Percentiles rank a stretch among this genome's conserved stretches.
Evolutionary conservation across 1,140 invertebrate species (phyloP).

Genomic region (Lasaia peninsularis): DNA sequence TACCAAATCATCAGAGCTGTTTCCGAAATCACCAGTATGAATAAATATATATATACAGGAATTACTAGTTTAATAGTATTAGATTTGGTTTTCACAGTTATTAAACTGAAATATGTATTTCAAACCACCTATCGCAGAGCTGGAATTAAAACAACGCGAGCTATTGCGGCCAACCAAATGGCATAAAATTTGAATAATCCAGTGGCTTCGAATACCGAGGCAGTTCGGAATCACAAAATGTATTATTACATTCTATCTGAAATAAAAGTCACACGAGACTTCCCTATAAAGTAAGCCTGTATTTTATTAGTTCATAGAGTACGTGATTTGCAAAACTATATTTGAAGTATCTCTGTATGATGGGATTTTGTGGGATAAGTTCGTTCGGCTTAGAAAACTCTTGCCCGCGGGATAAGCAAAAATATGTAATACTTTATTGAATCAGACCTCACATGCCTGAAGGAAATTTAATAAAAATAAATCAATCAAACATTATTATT

Average conservation of each 20-base stretch:
- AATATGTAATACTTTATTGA: too few relatives aligned
- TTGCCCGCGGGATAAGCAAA: too few relatives aligned
- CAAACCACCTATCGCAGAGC: background rate
- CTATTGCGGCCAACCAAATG: background rate
- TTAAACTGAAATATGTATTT: background rate
- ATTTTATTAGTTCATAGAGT: background rate
- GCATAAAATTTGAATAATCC: constrained; percentile 9
- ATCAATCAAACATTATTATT: too few relatives aligned
- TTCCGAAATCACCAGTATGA: too few relatives aligned
- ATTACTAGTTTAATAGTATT: too few relatives aligned
- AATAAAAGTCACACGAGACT: background rate
- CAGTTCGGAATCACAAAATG: background rate
- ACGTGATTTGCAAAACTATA: background rate
- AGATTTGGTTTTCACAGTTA: background rate
- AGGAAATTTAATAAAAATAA: too few relatives aligned
- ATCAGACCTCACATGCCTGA: too few relatives aligned
- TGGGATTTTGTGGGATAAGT: too few relatives aligned
- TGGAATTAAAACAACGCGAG: background rate
- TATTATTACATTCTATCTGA: constrained; percentile 1
- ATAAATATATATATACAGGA: too few relatives aligned
- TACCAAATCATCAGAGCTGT: too few relatives aligned
- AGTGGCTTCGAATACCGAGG: background rate
- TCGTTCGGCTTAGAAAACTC: too few relatives aligned
- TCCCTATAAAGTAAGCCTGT: background rate
- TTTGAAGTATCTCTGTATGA: too few relatives aligned